Evolutionary conservation across 2,888 invertebrate genomes (phyloP).

Genomic region (Caenorhabditis zanzibari): DNA sequence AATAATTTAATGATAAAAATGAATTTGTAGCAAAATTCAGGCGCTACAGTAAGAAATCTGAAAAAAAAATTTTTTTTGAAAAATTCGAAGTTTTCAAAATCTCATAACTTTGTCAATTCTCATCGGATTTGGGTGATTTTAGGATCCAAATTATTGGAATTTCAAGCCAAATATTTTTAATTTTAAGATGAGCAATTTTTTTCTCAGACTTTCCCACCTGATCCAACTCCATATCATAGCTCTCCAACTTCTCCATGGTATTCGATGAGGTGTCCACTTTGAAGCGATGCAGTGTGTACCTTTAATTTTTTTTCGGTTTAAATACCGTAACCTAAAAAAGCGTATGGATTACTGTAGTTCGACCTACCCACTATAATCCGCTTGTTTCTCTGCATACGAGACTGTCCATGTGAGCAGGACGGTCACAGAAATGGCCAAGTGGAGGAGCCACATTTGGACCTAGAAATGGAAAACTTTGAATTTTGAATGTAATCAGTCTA

Average conservation of each 20-base stretch:
- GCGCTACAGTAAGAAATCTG: too few species aligned
- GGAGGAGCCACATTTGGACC: background rate
- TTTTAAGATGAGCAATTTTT: too few species aligned
- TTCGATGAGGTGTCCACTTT: slow-evolving; percentile 46
- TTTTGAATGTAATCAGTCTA: background rate
- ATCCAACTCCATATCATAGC: slow-evolving; percentile 52
- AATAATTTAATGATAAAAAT: too few species aligned
- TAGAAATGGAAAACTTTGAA: background rate
- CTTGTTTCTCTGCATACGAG: slow-evolving; percentile 7
- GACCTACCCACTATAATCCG: slow-evolving; percentile 47
- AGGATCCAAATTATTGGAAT: too few species aligned
- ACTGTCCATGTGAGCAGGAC: background rate
- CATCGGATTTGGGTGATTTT: background rate
- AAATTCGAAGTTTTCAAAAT: too few species aligned
- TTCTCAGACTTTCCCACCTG: slow-evolving; percentile 6
- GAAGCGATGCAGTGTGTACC: slow-evolving; percentile 56
- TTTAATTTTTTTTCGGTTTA: background rate
- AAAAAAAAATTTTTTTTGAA: too few species aligned
- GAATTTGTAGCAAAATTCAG: too few species aligned
- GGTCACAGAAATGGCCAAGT: background rate
- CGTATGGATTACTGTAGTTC: background rate
- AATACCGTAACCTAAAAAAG: background rate
- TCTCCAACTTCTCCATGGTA: slow-evolving; percentile 58
- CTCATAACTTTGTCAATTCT: too few species aligned
- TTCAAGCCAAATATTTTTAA: background rate